Conservation (phyloP, 2,888 invertebrate species). For the Drosophila paucipuncta region DNA sequence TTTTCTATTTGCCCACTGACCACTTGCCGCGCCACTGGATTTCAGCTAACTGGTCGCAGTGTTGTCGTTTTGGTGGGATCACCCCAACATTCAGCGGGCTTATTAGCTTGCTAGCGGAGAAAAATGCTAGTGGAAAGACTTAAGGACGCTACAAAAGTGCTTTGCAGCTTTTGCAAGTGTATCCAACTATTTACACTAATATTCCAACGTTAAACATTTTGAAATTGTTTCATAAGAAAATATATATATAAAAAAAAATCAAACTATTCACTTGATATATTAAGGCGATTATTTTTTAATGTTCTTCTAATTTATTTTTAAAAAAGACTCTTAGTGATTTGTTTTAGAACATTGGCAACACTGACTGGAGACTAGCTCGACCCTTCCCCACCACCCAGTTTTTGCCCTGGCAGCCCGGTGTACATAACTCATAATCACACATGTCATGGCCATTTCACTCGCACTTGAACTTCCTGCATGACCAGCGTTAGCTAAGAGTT, state of each 20-base stretch:
- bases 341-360: neutral
- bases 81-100: neutral
- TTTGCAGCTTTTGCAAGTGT: neutral
- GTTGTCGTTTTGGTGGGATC: neutral
- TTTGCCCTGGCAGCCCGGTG: neutral
- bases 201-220: neutral
- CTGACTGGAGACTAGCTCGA: neutral
- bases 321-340: neutral
- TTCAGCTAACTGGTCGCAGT: conserved; percentile 8
- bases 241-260: too few species aligned
- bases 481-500: conserved; percentile 55
- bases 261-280: neutral
- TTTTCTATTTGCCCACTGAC: conserved; percentile 35
- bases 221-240: neutral
- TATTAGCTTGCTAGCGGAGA: neutral
- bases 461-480: conserved; percentile 79
- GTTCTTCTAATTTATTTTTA: neutral
- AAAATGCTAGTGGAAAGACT: neutral
- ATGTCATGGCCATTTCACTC: conserved; percentile 58
- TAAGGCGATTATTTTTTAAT: neutral
- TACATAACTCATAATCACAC: conserved; percentile 49
- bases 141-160: neutral
- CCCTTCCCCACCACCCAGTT: conserved; percentile 1
- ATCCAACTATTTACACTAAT: neutral
- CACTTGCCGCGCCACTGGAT: conserved; percentile 2